These are phyloP conservation scores for Tonatia bakeri DNA, from an alignment of 2,113 vertebrate genomes.

Conservation along the genomic window DNA sequence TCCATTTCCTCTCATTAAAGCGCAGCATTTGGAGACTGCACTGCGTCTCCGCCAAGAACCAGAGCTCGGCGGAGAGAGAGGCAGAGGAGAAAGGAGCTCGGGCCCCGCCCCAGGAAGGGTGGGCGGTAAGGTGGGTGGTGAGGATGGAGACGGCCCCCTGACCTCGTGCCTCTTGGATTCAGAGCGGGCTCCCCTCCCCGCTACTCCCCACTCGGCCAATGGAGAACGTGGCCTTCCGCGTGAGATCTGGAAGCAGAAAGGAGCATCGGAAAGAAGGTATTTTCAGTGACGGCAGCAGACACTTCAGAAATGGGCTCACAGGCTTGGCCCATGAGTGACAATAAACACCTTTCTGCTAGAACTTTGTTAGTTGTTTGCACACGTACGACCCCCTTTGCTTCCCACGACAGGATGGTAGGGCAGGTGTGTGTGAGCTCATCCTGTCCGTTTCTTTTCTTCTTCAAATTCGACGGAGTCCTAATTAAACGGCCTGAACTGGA, in stretches of 20 bases:
- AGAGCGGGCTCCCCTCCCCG: background rate
- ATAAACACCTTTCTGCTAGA: background rate
- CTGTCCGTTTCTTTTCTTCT: background rate
- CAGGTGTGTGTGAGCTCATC: fast-evolving
- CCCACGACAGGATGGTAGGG: background rate
- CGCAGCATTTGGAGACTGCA: background rate
- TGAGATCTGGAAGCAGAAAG: background rate
- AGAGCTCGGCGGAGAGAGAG: background rate
- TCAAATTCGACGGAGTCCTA: background rate
- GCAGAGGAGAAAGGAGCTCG: background rate
- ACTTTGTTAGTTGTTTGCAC: background rate
- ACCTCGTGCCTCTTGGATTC: background rate
- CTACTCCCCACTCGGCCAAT: background rate
- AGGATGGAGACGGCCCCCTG: background rate
- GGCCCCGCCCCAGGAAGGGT: background rate
- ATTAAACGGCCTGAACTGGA: background rate
- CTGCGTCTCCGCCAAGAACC: conserved; percentile 9
- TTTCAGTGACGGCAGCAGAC: background rate
- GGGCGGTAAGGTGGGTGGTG: background rate
- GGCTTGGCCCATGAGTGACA: background rate
- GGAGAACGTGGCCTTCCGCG: background rate
- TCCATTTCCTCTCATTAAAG: conserved; percentile 50
- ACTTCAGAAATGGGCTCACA: background rate
- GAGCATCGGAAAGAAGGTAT: background rate
- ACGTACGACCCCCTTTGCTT: background rate